A percentile compares a stretch with the other conserved stretches of the same genome.
Conservation (phyloP, 2,888 invertebrate genomes). For the Hylaea fasciaria region DNA sequence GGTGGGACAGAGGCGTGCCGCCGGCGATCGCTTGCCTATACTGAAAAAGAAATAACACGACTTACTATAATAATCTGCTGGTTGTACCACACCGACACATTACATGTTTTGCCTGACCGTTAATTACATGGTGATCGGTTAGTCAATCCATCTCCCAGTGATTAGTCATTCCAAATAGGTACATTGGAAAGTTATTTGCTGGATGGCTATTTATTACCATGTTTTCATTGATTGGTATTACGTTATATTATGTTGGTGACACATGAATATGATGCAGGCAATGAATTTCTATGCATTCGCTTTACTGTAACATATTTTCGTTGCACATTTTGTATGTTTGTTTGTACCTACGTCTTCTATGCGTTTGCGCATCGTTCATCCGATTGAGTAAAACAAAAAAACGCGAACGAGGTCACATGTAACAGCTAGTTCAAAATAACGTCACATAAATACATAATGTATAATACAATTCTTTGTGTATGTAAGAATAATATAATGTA, state of each 20-base stretch:
- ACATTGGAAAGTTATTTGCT: slow-evolving; percentile 80
- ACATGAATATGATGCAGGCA: slow-evolving; percentile 70
- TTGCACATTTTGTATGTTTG: too few relatives aligned
- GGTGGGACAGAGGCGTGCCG: slow-evolving; percentile 79
- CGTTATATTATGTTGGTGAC: slow-evolving; percentile 52
- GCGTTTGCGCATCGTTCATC: too few relatives aligned
- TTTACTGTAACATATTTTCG: not conserved
- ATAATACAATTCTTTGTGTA: too few relatives aligned
- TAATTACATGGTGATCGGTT: slow-evolving; percentile 61
- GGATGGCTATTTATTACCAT: slow-evolving; percentile 67
- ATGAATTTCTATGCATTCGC: slow-evolving; percentile 47
- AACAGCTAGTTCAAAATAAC: too few relatives aligned
- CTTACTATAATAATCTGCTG: not conserved
- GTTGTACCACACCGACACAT: not conserved
- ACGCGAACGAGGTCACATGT: too few relatives aligned
- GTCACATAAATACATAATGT: too few relatives aligned
- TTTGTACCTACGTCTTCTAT: too few relatives aligned
- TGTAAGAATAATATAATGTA: too few relatives aligned
- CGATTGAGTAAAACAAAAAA: too few relatives aligned
- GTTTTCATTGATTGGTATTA: slow-evolving; percentile 62
- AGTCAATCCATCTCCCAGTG: slow-evolving; percentile 78
- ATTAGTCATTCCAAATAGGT: slow-evolving; percentile 79
- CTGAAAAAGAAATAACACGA: slow-evolving; percentile 81
- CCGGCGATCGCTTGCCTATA: slow-evolving; percentile 93
- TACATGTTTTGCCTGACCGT: slow-evolving; percentile 29